Percentiles rank a stretch among this genome's conserved stretches.
These are phyloP conservation scores for Pollenia amentaria DNA, from an alignment of 2,888 invertebrate genomes.

Conservation along the genomic window DNA sequence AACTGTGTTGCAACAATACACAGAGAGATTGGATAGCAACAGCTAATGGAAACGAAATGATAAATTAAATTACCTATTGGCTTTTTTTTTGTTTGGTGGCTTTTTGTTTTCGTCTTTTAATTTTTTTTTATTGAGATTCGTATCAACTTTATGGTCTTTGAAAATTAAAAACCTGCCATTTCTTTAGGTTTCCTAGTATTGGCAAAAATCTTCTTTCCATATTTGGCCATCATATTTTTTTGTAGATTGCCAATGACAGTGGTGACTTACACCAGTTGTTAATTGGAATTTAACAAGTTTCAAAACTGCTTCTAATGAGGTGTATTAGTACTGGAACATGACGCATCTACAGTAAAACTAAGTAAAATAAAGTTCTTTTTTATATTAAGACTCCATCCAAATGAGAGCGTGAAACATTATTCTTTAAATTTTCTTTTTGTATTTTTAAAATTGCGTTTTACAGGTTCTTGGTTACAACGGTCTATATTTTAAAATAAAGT, in stretches of 20 bases:
- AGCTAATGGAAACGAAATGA: constrained; percentile 50
- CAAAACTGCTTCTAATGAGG: constrained; percentile 80
- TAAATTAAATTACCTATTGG: constrained; percentile 65
- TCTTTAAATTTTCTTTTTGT: neutral
- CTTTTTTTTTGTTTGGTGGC: constrained; percentile 7
- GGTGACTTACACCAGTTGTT: constrained; percentile 77
- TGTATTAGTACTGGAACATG: constrained; percentile 51
- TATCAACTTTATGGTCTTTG: constrained; percentile 32
- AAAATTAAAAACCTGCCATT: constrained; percentile 49
- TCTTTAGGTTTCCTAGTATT: constrained; percentile 22
- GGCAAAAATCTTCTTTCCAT: constrained; percentile 37
- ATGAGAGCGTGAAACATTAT: constrained; percentile 3
- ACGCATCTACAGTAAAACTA: constrained; percentile 24
- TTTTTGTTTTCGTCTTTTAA: constrained; percentile 13
- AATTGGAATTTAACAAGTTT: constrained; percentile 82
- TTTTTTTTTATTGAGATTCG: constrained; percentile 3
- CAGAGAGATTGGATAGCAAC: constrained; percentile 2
- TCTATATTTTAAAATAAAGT: neutral
- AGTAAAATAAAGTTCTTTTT: constrained; percentile 13
- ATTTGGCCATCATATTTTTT: constrained; percentile 41
- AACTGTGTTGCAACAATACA: neutral
- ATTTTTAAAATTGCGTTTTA: neutral
- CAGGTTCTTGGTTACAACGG: constrained; percentile 9
- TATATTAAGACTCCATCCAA: neutral
- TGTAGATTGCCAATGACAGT: constrained; percentile 65